Conservation (phyloP, 1,140 invertebrate species). For the Heliconius nattereri region DNA sequence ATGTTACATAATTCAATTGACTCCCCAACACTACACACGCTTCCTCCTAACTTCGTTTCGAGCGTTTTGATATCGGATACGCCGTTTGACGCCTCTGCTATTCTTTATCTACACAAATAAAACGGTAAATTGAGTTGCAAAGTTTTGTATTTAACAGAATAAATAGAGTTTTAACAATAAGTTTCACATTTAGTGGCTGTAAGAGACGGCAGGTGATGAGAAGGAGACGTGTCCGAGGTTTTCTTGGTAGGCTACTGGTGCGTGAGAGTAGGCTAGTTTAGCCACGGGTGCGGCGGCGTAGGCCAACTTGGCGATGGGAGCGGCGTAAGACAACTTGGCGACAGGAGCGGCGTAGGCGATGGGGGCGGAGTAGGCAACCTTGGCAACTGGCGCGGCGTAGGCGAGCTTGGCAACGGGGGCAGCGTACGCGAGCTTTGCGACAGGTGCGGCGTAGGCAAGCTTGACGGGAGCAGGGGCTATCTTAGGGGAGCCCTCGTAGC, state of each 20-base stretch:
- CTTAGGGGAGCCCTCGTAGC: constrained; percentile 60
- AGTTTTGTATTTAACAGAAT: constrained; percentile 56
- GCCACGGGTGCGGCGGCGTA: constrained; percentile 53
- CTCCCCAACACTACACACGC: constrained; percentile 77
- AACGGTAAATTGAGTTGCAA: constrained; percentile 46
- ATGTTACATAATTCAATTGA: constrained; percentile 80
- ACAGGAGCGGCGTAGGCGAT: constrained; percentile 50
- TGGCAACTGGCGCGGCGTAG: constrained; percentile 40
- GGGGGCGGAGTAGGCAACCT: constrained; percentile 49
- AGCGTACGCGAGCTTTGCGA: constrained; percentile 50
- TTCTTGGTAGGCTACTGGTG: constrained; percentile 45
- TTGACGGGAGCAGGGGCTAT: constrained; percentile 49
- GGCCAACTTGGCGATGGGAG: constrained; percentile 49
- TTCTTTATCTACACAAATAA: constrained; percentile 58
- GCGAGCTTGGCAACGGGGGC: constrained; percentile 46
- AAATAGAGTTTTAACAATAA: constrained; percentile 32
- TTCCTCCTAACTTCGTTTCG: constrained; percentile 75
- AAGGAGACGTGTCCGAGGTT: constrained; percentile 54
- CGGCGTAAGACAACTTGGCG: constrained; percentile 46
- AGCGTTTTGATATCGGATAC: constrained; percentile 80
- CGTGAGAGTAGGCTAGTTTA: constrained; percentile 44
- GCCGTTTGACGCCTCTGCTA: constrained; percentile 67
- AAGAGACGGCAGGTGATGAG: constrained; percentile 61
- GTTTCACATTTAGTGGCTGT: constrained; percentile 55
- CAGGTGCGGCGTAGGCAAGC: constrained; percentile 46